These are phyloP conservation scores for Addax nasomaculatus DNA, from an alignment of 2,113 vertebrate species.

Conservation along the genomic window DNA sequence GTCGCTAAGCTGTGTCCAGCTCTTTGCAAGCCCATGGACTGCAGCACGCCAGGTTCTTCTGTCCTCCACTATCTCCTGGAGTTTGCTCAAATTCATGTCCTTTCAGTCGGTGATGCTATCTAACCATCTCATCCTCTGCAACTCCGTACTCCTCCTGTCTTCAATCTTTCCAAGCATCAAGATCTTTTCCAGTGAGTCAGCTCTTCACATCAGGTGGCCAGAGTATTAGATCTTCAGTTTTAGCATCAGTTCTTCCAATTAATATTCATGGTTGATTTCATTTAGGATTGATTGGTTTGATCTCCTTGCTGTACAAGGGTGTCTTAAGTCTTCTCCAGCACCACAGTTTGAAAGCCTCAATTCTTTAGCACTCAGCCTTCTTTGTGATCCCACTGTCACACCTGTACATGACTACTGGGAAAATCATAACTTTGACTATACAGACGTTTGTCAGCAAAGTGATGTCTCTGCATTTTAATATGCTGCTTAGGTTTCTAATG, in stretches of 20 bases:
- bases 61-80: neutral
- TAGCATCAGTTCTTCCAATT: neutral
- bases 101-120: neutral
- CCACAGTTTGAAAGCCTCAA: neutral
- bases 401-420: neutral
- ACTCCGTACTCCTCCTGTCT: neutral
- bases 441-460: neutral
- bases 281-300: neutral
- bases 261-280: neutral
- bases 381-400: neutral
- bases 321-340: neutral
- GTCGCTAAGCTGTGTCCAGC: neutral
- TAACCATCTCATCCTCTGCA: neutral
- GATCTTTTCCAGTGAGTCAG: neutral
- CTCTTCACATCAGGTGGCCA: neutral
- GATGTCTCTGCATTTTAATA: neutral
- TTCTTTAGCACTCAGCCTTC: neutral
- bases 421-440: neutral
- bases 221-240: neutral
- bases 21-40: neutral
- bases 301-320: neutral
- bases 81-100: neutral
- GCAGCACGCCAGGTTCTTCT: neutral
- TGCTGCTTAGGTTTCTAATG: neutral
- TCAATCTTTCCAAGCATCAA: neutral